Percentiles rank a stretch among this genome's conserved stretches.
Evolutionary conservation across 2,113 vertebrate species (phyloP).

Genomic region (Pandion haliaetus): DNA sequence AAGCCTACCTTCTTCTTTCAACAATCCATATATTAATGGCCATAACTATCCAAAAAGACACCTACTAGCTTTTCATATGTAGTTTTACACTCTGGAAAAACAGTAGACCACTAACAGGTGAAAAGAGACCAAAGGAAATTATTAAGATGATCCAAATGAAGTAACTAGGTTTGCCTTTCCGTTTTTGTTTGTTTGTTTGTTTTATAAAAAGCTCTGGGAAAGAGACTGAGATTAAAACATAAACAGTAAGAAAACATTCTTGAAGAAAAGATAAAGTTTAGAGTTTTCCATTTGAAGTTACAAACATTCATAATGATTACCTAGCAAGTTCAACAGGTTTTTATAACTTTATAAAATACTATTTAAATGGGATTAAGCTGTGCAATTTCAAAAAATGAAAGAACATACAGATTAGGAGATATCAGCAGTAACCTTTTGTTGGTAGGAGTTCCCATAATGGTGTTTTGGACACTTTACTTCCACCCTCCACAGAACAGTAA

Average conservation of each 20-base stretch:
- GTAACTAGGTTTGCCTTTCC: background rate
- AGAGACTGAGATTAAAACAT: background rate
- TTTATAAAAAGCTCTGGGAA: background rate
- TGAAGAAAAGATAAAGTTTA: background rate
- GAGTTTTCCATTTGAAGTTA: background rate
- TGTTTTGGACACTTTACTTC: background rate
- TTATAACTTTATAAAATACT: background rate
- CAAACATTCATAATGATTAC: background rate
- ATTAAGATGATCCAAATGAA: background rate
- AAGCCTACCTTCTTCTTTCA: background rate
- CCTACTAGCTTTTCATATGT: background rate
- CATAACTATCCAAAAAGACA: background rate
- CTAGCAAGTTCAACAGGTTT: background rate
- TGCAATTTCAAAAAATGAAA: background rate
- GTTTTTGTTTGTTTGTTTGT: background rate
- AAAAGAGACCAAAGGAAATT: background rate
- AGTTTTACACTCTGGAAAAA: background rate
- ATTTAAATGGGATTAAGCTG: background rate
- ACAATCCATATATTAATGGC: background rate
- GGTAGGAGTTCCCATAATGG: background rate
- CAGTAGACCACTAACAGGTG: background rate
- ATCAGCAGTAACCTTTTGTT: background rate
- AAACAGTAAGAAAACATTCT: background rate
- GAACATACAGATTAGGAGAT: background rate
- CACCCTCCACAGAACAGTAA: background rate